phyloP scores from a whole-genome alignment of 1,140 invertebrate species.

The Meloidogyne floridensis region DNA sequence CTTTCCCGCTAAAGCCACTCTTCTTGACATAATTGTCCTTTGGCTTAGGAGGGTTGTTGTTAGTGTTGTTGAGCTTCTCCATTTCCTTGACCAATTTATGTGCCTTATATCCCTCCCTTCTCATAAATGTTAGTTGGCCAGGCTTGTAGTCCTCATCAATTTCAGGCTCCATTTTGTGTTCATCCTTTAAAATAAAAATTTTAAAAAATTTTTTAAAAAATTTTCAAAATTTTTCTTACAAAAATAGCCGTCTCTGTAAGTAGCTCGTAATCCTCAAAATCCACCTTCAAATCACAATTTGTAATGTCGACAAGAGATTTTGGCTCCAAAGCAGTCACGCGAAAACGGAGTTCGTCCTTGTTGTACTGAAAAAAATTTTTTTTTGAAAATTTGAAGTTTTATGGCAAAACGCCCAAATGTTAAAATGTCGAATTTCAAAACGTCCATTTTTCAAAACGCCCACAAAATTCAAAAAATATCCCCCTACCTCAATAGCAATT shows the following conservation, averaged over 20 bases:
- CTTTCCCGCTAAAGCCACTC: too few species aligned
- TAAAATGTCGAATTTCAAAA: too few species aligned
- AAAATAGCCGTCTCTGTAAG: background rate
- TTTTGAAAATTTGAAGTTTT: too few species aligned
- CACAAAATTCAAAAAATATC: too few species aligned
- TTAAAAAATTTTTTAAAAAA: background rate
- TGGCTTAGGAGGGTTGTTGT: too few species aligned
- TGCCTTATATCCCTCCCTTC: background rate
- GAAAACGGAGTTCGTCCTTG: background rate
- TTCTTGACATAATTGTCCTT: too few species aligned
- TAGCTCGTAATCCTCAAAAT: background rate
- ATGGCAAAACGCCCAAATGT: too few species aligned
- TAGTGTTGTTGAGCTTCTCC: background rate
- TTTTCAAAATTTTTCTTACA: background rate
- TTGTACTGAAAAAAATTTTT: background rate
- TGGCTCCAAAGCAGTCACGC: background rate
- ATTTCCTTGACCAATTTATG: background rate
- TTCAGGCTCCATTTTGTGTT: background rate
- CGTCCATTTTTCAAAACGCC: too few species aligned
- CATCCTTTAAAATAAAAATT: constrained; percentile 1
- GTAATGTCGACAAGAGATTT: background rate
- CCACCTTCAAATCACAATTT: constrained; percentile 9
- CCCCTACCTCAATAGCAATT: background rate
- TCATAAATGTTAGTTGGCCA: background rate
- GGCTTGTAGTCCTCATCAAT: background rate